A percentile compares a stretch with the other conserved stretches of the same genome.
phyloP scores from a whole-genome alignment of 2,888 invertebrate genomes.

The Epiblema foenella region DNA sequence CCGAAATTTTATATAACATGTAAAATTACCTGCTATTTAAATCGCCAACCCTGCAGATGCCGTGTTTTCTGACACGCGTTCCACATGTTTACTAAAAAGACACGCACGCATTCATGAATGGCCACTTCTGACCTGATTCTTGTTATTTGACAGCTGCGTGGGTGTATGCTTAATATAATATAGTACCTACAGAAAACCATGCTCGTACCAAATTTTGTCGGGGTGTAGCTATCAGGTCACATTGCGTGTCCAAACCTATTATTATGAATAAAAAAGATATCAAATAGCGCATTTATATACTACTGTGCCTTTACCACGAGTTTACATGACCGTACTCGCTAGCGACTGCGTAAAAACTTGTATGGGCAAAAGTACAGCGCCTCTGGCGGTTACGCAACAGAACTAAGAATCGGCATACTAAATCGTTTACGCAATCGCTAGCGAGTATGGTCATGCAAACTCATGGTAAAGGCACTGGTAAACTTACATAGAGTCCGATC shows the following conservation, averaged over 20 bases:
- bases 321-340: too few relatives aligned
- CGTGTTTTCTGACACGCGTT: conserved; percentile 20
- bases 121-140: conserved; percentile 34
- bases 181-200: conserved; percentile 6
- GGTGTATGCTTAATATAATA: conserved; percentile 10
- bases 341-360: too few relatives aligned
- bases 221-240: conserved; percentile 8
- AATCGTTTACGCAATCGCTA: too few relatives aligned
- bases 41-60: conserved; percentile 25
- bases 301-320: neutral
- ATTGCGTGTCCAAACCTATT: conserved; percentile 28
- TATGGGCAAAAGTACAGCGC: too few relatives aligned
- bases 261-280: conserved; percentile 19
- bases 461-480: too few relatives aligned
- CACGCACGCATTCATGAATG: conserved; percentile 32
- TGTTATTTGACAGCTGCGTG: conserved; percentile 27
- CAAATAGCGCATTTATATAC: conserved; percentile 4
- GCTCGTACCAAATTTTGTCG: neutral
- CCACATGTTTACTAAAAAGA: conserved; percentile 9
- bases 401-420: too few relatives aligned
- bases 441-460: too few relatives aligned
- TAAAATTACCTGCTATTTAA: too few relatives aligned
- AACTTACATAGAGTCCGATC: too few relatives aligned
- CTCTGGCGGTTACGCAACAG: too few relatives aligned
- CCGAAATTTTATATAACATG: too few relatives aligned